phyloP scores from a whole-genome alignment of 2,888 invertebrate species.

The Meiosimyza platycephala region DNA sequence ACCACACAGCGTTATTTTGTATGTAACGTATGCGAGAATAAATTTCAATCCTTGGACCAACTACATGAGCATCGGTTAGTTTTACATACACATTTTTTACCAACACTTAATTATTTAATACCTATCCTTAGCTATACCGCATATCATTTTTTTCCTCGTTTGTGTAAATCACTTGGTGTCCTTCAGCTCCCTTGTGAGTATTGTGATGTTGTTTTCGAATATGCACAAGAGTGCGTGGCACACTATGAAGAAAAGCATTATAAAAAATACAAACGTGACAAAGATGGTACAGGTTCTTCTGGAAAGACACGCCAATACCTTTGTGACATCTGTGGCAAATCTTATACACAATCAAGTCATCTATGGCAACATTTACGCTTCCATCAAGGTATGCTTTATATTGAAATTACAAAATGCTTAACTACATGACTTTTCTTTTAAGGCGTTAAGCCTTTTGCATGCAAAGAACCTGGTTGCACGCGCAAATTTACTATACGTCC shows the following conservation, averaged over 20 bases:
- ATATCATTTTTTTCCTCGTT: slow-evolving; percentile 64
- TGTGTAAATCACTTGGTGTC: slow-evolving; percentile 48
- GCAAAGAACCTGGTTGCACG: slow-evolving; percentile 72
- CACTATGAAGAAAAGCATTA: slow-evolving; percentile 72
- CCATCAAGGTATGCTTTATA: slow-evolving; percentile 69
- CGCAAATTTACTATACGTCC: slow-evolving; percentile 74
- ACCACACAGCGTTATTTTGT: slow-evolving; percentile 58
- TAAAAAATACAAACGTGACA: slow-evolving; percentile 67
- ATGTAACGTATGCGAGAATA: slow-evolving; percentile 65
- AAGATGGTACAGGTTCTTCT: slow-evolving; percentile 53
- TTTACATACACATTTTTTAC: neutral
- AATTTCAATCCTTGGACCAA: slow-evolving; percentile 59
- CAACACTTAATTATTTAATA: neutral
- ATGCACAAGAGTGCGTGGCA: slow-evolving; percentile 62
- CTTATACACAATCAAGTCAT: slow-evolving; percentile 74
- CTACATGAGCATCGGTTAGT: slow-evolving; percentile 65
- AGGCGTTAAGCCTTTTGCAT: slow-evolving; percentile 75
- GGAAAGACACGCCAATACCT: slow-evolving; percentile 68
- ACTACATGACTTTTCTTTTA: neutral
- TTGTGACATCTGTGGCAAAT: slow-evolving; percentile 74
- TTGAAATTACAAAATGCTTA: neutral
- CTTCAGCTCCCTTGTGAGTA: slow-evolving; percentile 63
- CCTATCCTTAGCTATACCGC: slow-evolving; percentile 54
- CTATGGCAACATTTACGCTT: slow-evolving; percentile 76
- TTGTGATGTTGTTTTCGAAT: slow-evolving; percentile 59